Percentiles rank a stretch among this genome's conserved stretches.
phyloP scores from a whole-genome alignment of 2,797 vertebrate genomes.

The Monodelphis domestica region DNA sequence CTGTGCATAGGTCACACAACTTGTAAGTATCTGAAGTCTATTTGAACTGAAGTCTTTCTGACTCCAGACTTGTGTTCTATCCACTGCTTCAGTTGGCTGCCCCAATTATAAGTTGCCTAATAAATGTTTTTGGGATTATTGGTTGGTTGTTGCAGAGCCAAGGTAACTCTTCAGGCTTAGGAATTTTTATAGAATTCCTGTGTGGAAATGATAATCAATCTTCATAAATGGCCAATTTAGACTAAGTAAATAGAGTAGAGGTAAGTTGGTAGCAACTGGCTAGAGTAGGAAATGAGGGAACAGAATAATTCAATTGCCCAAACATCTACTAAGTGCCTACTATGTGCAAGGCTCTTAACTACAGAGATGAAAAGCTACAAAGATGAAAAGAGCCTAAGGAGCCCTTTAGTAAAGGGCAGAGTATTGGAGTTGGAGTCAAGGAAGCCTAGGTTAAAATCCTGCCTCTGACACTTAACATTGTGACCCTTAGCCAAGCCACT shows the following conservation, averaged over 20 bases:
- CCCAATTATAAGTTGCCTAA: neutral
- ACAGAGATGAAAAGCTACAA: neutral
- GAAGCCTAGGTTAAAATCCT: neutral
- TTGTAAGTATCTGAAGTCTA: neutral
- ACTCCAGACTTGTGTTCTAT: neutral
- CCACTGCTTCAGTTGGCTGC: too few relatives aligned
- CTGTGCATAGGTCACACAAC: neutral
- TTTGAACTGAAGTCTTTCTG: neutral
- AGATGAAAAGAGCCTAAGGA: neutral
- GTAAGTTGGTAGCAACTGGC: neutral
- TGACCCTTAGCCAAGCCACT: neutral
- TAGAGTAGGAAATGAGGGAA: neutral
- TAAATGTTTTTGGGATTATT: neutral
- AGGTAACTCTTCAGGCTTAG: neutral
- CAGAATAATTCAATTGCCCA: neutral
- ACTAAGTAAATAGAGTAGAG: neutral
- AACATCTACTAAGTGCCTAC: neutral
- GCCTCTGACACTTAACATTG: neutral
- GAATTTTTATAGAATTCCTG: neutral
- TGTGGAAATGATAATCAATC: neutral
- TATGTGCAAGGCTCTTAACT: neutral
- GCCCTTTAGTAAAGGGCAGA: neutral
- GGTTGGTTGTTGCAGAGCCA: neutral
- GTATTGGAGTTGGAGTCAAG: neutral
- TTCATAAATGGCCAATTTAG: neutral